Conservation (phyloP, 2,113 vertebrate genomes). For the Lepidothrix coronata region DNA sequence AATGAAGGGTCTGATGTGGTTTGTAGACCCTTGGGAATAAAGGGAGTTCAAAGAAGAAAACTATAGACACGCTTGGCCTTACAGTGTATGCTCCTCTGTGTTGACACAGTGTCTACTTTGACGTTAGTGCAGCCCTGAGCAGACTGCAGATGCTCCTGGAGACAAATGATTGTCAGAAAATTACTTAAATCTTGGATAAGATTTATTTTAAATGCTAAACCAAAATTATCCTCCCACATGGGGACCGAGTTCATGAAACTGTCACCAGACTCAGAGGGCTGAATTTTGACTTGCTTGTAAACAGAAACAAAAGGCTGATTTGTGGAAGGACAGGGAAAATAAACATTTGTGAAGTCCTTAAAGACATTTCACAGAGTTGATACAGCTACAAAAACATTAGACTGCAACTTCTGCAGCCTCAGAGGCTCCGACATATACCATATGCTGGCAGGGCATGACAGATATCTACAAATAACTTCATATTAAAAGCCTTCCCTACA, state of each 20-base stretch:
- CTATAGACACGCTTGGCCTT: background rate
- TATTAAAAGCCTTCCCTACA: background rate
- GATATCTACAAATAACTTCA: background rate
- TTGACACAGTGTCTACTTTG: background rate
- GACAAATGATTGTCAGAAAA: background rate
- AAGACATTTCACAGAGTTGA: background rate
- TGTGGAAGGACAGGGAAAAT: conserved; percentile 1
- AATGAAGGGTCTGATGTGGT: background rate
- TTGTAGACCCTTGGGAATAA: background rate
- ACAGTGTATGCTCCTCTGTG: fast-evolving
- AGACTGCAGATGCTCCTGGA: background rate
- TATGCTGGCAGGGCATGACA: background rate
- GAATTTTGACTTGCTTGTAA: background rate
- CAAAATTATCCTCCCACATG: background rate
- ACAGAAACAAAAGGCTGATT: conserved; percentile 17
- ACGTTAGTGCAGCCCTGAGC: background rate
- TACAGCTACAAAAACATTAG: background rate
- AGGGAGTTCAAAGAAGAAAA: background rate
- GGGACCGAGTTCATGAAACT: background rate
- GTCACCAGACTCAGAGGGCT: background rate
- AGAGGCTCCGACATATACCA: background rate
- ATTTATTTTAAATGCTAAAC: background rate
- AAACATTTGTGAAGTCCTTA: background rate
- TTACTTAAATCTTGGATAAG: background rate
- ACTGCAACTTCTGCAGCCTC: background rate